Evolutionary conservation across 1,140 invertebrate genomes (phyloP).

Genomic region (Eupeodes corollae): DNA sequence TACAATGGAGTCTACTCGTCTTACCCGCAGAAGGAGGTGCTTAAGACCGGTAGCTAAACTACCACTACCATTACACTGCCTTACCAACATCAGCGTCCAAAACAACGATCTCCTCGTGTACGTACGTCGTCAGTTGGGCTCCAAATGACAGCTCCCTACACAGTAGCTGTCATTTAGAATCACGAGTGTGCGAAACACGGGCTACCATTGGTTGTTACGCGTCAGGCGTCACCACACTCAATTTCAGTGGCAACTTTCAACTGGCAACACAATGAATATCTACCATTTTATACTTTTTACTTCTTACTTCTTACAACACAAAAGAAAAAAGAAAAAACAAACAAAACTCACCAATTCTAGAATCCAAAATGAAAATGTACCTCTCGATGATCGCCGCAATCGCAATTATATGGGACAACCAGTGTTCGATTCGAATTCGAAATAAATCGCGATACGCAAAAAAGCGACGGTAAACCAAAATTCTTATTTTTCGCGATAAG

Average conservation of each 20-base stretch:
- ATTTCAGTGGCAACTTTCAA: too few species aligned
- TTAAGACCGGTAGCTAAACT: neutral
- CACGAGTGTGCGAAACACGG: neutral
- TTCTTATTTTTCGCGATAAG: too few species aligned
- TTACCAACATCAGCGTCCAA: too few species aligned
- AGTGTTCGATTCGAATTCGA: neutral
- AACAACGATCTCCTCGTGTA: neutral
- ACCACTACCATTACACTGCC: neutral
- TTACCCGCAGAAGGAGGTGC: neutral
- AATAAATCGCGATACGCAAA: neutral
- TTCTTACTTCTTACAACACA: too few species aligned
- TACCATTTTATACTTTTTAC: neutral
- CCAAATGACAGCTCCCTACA: neutral
- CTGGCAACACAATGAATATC: neutral
- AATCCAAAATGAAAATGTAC: too few species aligned
- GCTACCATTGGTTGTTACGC: neutral
- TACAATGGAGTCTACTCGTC: neutral
- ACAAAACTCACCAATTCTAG: too few species aligned
- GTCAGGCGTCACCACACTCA: neutral
- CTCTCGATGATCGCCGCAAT: neutral
- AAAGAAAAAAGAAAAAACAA: neutral
- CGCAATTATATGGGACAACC: neutral
- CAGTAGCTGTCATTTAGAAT: too few species aligned
- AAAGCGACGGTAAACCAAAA: neutral
- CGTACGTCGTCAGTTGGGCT: neutral